Base-by-base conservation (phyloP, 1,140 invertebrate species). In the Oryzaephilus surinamensis region DNA sequence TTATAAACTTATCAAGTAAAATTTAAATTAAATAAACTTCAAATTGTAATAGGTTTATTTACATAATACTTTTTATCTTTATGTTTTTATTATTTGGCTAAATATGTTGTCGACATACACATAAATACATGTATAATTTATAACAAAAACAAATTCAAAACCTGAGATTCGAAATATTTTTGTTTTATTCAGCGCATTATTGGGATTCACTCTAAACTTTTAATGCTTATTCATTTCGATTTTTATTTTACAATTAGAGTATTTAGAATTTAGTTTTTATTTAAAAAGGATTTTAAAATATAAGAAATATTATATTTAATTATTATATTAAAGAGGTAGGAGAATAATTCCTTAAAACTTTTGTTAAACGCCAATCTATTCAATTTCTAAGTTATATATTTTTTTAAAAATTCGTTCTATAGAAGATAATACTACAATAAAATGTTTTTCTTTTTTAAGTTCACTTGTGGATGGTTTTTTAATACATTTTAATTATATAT, bases 1-100 rank as follows among this genome's bases (percentile, higher is more conserved):
- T 42, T 42, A 32, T 42, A 42, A 30, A 42, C 34, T 16, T 36
- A 23, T n/a, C n/a, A n/a, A n/a, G n/a, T n/a, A n/a, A n/a, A n/a
- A n/a, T n/a, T n/a, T n/a, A n/a, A n/a, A n/a, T n/a, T n/a, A n/a
- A n/a, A n/a, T n/a, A n/a, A n/a, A n/a, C n/a, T n/a, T n/a, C n/a
- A n/a, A n/a, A n/a, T n/a, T 34, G 24, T 32, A 7, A 30, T 10
- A 15, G 30, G 13, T 7, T 8, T 31, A 19, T 38, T 30, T 38
- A 29, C 20, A 12, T 16, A 38, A 18, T 27, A 13, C 19, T 34
- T 32, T 36, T 27, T 24, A n/a, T 30, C 10, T 6, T 20, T 28
- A 35, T 27, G 21, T 42, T 14, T 35, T 27, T 27, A 23, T 13
- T 14, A 30, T 16, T 11, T 40, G 20, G 8, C 30, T 32, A 40